Evolutionary conservation across 2,113 vertebrate genomes (phyloP).

Genomic region (Furnarius figulus): DNA sequence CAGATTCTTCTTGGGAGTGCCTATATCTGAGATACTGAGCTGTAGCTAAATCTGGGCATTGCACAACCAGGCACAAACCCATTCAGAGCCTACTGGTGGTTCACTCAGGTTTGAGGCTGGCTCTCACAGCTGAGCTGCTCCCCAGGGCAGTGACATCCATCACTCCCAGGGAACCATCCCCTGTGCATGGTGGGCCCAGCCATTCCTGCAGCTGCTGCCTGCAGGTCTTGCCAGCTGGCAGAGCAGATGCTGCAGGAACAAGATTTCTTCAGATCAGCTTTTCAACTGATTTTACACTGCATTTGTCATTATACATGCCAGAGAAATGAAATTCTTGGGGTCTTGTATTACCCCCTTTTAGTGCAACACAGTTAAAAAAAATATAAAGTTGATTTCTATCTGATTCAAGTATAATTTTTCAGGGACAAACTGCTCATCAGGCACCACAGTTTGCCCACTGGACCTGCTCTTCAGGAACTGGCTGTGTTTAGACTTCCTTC

Average conservation of each 20-base stretch:
- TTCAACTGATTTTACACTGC: background rate
- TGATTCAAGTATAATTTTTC: slow-evolving; percentile 37
- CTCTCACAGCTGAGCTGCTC: background rate
- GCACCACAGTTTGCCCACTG: background rate
- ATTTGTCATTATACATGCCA: background rate
- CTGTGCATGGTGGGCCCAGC: background rate
- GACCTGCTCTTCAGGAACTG: background rate
- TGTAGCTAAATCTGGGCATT: background rate
- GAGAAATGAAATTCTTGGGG: background rate
- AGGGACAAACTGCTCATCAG: background rate
- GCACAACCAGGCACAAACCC: background rate
- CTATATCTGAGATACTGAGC: background rate
- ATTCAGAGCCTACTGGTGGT: background rate
- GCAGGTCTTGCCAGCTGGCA: background rate
- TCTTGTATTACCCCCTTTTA: background rate
- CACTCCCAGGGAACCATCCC: background rate
- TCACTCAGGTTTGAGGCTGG: background rate
- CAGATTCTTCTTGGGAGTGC: background rate
- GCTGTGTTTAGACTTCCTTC: background rate
- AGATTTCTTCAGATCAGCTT: background rate
- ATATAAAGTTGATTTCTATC: background rate
- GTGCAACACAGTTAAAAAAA: slow-evolving; percentile 42
- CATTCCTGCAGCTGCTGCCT: background rate
- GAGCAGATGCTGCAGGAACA: background rate
- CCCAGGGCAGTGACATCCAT: background rate